These are phyloP conservation scores for Papilio elwesi DNA, from an alignment of 2,888 invertebrate genomes.

Conservation along the genomic window DNA sequence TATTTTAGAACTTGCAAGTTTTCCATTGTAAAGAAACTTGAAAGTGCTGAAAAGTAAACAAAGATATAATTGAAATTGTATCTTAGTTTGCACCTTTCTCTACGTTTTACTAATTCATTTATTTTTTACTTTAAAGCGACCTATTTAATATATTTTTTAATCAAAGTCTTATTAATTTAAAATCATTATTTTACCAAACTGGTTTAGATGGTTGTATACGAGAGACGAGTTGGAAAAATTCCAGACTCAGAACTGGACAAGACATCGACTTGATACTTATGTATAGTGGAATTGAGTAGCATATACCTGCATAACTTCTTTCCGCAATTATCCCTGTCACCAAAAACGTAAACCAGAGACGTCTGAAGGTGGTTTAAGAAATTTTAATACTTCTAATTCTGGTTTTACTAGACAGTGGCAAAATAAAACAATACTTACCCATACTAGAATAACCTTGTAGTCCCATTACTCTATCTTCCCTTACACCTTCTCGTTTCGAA, in stretches of 20 bases:
- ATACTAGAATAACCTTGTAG: no score
- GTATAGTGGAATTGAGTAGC: no score
- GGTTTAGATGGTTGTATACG: not conserved
- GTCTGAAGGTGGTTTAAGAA: no score
- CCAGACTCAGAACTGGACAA: not conserved
- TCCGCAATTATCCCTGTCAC: no score
- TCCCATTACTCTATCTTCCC: no score
- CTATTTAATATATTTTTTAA: constrained; percentile 7
- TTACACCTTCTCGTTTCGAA: no score
- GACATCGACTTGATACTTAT: constrained; percentile 6
- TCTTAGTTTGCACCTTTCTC: constrained; percentile 22
- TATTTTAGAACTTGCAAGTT: constrained; percentile 22
- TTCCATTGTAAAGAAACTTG: constrained; percentile 14
- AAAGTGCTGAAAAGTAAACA: constrained; percentile 22
- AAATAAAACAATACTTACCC: no score
- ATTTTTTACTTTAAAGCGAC: not conserved
- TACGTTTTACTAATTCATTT: not conserved
- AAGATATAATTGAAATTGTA: constrained; percentile 33
- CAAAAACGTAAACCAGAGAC: no score
- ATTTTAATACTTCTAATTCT: no score
- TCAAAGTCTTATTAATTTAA: no score
- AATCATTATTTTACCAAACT: not conserved
- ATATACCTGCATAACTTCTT: no score
- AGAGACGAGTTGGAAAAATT: not conserved
- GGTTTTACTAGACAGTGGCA: no score